Base-by-base conservation (phyloP, 2,888 invertebrate genomes). In the Chrysolina haemoptera region DNA sequence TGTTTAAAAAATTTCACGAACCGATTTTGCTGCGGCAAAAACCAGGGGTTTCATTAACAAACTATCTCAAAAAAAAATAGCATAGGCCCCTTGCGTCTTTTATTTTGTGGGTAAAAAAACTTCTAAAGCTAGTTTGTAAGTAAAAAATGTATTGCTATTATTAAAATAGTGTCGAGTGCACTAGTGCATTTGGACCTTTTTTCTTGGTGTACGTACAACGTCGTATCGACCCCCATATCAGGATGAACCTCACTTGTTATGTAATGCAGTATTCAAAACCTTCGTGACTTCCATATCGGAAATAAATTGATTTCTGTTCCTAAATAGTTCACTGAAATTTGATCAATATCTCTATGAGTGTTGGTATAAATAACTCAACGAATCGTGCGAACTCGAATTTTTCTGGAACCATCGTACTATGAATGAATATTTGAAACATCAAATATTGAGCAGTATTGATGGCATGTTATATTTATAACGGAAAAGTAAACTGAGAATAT, bases 201-300 rank as follows among this genome's bases (percentile, higher is more conserved):
- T n/a, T n/a, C n/a, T n/a, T n/a, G n/a, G 35, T 35, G 35, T 35
- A 8, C 35, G 35, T 6, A 35, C 35, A 35, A 35, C 3, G 35
- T 35, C 35, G 8, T 35, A 35, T 35, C 35, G 35, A 35, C 8
- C 8, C 8, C 8, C 35, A 35, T 35, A 35, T 35, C 35, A 27
- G 27, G 5, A 27, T 3, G 27, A 53, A 0, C 53, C 53, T 4
- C 59, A 27, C 68, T 73, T 65, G 35, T 74, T 74, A 71, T 50
- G 43, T 76, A 53, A 75, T 77, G 65, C 66, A 72, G 68, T 76
- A 77, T 77, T 77, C 75, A 76, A 65, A 48, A 74, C 75, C 62
- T 77, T 77, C 77, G 77, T 77, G 77, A 77, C 77, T 74, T 18
- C 22, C 63, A 66, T 73, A 68, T 75, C 66, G 50, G 74, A 68